These are phyloP conservation scores for Brassicogethes aeneus DNA, from an alignment of 2,888 invertebrate genomes.

Conservation along the genomic window DNA sequence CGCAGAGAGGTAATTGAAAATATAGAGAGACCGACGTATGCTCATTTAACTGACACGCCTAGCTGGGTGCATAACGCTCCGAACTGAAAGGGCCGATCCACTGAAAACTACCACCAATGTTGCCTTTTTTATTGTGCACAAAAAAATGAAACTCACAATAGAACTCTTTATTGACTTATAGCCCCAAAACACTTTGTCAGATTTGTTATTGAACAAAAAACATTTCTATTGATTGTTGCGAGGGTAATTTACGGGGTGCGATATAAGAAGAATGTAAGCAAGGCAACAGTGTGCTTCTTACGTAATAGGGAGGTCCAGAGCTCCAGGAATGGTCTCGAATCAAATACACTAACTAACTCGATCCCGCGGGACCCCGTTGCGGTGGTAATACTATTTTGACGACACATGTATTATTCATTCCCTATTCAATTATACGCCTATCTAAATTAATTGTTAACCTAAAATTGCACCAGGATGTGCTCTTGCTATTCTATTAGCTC, in stretches of 20 bases:
- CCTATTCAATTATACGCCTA: constrained; percentile 39
- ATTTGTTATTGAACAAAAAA: too few relatives aligned
- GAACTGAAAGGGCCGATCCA: too few relatives aligned
- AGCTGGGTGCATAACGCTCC: constrained; percentile 27
- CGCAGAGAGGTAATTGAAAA: constrained; percentile 21
- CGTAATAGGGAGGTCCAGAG: constrained; percentile 15
- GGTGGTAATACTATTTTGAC: constrained; percentile 28
- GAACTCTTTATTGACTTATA: too few relatives aligned
- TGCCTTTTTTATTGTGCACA: background rate
- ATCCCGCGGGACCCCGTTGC: constrained; percentile 30
- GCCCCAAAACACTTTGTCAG: too few relatives aligned
- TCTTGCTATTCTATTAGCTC: too few relatives aligned
- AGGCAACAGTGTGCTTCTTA: too few relatives aligned
- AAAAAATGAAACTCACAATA: too few relatives aligned
- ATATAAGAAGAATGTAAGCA: too few relatives aligned
- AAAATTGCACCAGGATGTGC: too few relatives aligned
- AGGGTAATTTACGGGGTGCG: too few relatives aligned
- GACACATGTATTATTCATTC: constrained; percentile 40
- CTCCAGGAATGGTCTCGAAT: constrained; percentile 21
- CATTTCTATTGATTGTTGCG: too few relatives aligned
- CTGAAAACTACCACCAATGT: background rate
- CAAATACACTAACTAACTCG: constrained; percentile 24
- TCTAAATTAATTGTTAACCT: background rate
- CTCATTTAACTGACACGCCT: constrained; percentile 37
- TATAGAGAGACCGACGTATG: constrained; percentile 29